Base-by-base conservation (phyloP, 2,888 invertebrate genomes). In the Cephus rjabovi region DNA sequence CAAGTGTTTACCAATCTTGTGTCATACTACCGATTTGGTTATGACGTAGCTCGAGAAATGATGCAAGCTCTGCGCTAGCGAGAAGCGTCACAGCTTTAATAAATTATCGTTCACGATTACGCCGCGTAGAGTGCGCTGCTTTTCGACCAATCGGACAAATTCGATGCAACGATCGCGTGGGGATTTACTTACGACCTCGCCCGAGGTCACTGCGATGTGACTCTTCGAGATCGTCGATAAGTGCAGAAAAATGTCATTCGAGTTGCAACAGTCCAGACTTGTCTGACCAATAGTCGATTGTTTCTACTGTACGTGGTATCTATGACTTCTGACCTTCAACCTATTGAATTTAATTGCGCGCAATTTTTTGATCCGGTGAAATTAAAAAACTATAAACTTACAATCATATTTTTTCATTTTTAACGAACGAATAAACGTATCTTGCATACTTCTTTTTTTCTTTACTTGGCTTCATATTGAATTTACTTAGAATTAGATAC, bases 11-110 rank as follows among this genome's bases (percentile, higher is more conserved):
- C 71, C 80, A 77, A 81, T 77, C 83, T 90, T 88, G 86, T 87
- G 87, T 89, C 90, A 90, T 84, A 82, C 80, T 81, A 86, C 86
- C 81, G 85, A 86, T 89, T 89, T 84, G 86, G 84, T 82, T 83
- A 79, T 90, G 89, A 89, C 87, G 86, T 82, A 79, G 79, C 33
- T n/a, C 34, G 31, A 34, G 30, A 31, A 37, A 77, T 69, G 75
- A 74, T 76, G 70, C 73, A 73, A 82, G 31, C 71, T 71, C 71
- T 12, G 71, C 6, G 4, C 2, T 71, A 71, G 31, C 31, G 33
- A 11, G 33, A 71, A 31, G 71, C 31, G 23, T 56, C 56, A 56
- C 23, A 9, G 9, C 23, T 9, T 23, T 11, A 71, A 71, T 71
- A 71, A 71, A 12, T 71, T 71, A 30, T 71, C 12, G 31, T 23